phyloP scores from a whole-genome alignment of 2,113 vertebrate species.

The Nematolebias whitei region DNA sequence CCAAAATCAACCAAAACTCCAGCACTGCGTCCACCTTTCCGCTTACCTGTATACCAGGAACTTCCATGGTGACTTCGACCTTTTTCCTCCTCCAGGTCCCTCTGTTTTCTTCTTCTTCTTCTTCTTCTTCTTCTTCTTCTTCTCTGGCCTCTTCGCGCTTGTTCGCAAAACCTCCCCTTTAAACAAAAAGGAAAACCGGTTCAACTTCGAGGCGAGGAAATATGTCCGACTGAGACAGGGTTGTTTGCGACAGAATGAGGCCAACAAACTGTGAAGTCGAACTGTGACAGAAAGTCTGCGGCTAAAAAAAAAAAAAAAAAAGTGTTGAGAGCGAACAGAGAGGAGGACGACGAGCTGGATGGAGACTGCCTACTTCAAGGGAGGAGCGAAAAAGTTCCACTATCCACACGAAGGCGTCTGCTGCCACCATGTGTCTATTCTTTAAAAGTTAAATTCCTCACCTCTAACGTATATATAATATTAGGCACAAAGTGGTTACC shows the following conservation, averaged over 20 bases:
- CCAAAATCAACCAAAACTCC: background rate
- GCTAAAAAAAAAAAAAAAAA: constrained; percentile 28
- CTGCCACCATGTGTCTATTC: constrained; percentile 35
- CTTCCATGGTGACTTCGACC: constrained; percentile 71
- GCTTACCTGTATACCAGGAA: constrained; percentile 77
- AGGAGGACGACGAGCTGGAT: constrained; percentile 41
- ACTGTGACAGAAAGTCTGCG: constrained; percentile 20
- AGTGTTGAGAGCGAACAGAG: constrained; percentile 33
- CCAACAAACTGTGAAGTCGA: constrained; percentile 19
- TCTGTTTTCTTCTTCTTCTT: constrained; percentile 8
- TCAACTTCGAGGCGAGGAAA: background rate
- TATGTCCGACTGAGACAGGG: constrained; percentile 11
- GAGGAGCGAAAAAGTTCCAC: constrained; percentile 39
- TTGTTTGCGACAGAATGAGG: constrained; percentile 3
- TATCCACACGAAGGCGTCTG: background rate
- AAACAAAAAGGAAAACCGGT: background rate
- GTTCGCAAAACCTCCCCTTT: background rate
- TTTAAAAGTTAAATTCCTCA: no score
- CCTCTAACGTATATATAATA: no score
- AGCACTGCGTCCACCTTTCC: constrained; percentile 42
- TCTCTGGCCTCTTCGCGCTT: background rate
- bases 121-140: constrained; percentile 2
- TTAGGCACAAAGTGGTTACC: no score
- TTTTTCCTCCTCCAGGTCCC: constrained; percentile 61
- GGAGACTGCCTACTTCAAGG: constrained; percentile 47